phyloP scores from a whole-genome alignment of 2,888 invertebrate species.

The Palloptera scutellata region DNA sequence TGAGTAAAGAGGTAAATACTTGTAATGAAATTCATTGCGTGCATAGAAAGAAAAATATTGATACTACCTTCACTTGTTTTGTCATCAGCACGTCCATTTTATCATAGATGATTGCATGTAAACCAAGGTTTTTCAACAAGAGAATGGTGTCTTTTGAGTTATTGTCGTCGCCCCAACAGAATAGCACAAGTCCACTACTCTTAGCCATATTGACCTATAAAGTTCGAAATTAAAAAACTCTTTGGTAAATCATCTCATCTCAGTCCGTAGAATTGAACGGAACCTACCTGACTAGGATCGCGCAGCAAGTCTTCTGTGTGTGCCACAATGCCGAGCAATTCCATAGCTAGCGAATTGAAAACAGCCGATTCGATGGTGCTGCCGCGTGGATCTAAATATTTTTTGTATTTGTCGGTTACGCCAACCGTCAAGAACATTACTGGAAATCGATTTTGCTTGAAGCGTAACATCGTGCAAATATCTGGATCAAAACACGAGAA shows the following conservation, averaged over 20 bases:
- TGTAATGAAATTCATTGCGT: slow-evolving; percentile 4
- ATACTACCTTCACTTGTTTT: slow-evolving; percentile 60
- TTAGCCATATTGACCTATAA: slow-evolving; percentile 77
- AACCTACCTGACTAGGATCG: slow-evolving; percentile 77
- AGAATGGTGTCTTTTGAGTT: slow-evolving; percentile 87
- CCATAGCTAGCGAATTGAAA: slow-evolving; percentile 81
- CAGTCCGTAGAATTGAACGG: neutral
- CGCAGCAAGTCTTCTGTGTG: slow-evolving; percentile 91
- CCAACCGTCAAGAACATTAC: slow-evolving; percentile 94
- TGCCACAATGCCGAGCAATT: slow-evolving; percentile 88
- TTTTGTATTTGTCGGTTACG: slow-evolving; percentile 74
- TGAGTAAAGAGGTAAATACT: slow-evolving; percentile 9
- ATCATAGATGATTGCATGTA: slow-evolving; percentile 97
- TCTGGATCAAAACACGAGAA: slow-evolving; percentile 97
- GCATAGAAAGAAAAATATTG: neutral
- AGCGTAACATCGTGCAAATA: slow-evolving; percentile 89
- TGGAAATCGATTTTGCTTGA: slow-evolving; percentile 97
- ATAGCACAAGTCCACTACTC: slow-evolving; percentile 84
- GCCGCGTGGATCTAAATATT: slow-evolving; percentile 86
- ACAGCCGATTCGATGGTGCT: slow-evolving; percentile 82
- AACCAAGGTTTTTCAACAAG: slow-evolving; percentile 84
- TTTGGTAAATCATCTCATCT: neutral
- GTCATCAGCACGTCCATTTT: slow-evolving; percentile 73
- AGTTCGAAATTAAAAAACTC: neutral
- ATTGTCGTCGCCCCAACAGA: slow-evolving; percentile 98